phyloP scores from a whole-genome alignment of 2,797 vertebrate species.

The Brachyalestes nurse region DNA sequence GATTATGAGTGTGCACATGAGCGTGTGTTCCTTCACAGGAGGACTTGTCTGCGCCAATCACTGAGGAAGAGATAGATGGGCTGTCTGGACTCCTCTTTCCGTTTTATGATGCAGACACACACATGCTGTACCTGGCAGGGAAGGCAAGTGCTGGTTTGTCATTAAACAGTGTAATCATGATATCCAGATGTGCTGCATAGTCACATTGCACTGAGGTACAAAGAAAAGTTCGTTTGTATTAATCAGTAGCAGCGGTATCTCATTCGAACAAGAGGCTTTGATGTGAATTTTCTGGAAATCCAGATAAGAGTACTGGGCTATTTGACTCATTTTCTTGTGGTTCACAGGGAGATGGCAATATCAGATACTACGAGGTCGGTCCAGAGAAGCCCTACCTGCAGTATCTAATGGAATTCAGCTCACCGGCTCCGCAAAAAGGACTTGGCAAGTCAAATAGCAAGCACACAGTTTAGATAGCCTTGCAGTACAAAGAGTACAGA shows the following conservation, averaged over 20 bases:
- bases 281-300: not conserved
- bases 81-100: conserved; percentile 92
- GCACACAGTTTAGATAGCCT: not conserved
- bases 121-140: conserved; percentile 95
- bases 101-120: conserved; percentile 93
- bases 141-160: conserved; percentile 78
- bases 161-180: not conserved
- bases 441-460: conserved; percentile 81
- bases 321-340: not conserved
- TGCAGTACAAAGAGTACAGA: not conserved
- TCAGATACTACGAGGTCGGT: conserved; percentile 92
- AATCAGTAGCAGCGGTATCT: not conserved
- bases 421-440: conserved; percentile 91
- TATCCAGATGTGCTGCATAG: conserved; percentile 5
- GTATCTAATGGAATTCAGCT: conserved; percentile 89
- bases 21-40: conserved; percentile 74
- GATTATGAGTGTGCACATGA: not conserved
- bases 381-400: conserved; percentile 88
- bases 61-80: conserved; percentile 91
- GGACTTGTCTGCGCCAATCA: conserved; percentile 87
- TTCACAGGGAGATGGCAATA: conserved; percentile 90
- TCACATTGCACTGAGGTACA: not conserved
- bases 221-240: not conserved
- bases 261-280: not conserved
- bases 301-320: not conserved